Evolutionary conservation across 2,888 invertebrate species (phyloP).

Genomic region (Heteropelma amictum): DNA sequence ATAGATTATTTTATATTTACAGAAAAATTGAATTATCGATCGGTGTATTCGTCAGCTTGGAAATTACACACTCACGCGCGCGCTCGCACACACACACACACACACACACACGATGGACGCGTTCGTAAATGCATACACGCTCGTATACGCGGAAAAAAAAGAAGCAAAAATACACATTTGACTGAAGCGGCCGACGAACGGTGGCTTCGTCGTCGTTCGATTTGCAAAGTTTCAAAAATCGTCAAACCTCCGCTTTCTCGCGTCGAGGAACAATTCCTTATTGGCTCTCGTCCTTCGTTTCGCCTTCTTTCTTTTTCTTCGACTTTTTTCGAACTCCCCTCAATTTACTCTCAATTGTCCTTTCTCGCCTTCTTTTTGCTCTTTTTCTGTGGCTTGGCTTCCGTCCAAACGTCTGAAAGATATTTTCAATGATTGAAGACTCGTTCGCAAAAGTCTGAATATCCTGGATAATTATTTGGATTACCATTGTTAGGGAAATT

Average conservation of each 20-base stretch:
- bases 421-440: no score
- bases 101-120: neutral
- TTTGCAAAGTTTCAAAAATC: conserved; percentile 24
- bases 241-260: conserved; percentile 36
- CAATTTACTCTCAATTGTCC: conserved; percentile 81
- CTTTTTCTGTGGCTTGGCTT: conserved; percentile 86
- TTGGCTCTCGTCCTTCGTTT: conserved; percentile 22
- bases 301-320: conserved; percentile 10
- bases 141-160: no score
- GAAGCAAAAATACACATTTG: conserved; percentile 36
- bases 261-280: conserved; percentile 49
- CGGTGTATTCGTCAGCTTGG: conserved; percentile 24
- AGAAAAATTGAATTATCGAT: conserved; percentile 40
- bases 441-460: no score
- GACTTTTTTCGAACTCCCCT: neutral
- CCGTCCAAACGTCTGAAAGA: conserved; percentile 85
- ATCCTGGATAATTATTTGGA: no score
- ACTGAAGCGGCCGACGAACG: conserved; percentile 50
- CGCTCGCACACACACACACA: conserved; percentile 1
- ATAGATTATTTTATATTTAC: conserved; percentile 41
- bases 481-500: no score
- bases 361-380: conserved; percentile 88
- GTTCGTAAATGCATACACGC: neutral
- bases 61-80: conserved; percentile 6
- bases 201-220: conserved; percentile 37